These are phyloP conservation scores for Caenorhabditis remanei DNA, from an alignment of 1,140 invertebrate species.

Conservation along the genomic window DNA sequence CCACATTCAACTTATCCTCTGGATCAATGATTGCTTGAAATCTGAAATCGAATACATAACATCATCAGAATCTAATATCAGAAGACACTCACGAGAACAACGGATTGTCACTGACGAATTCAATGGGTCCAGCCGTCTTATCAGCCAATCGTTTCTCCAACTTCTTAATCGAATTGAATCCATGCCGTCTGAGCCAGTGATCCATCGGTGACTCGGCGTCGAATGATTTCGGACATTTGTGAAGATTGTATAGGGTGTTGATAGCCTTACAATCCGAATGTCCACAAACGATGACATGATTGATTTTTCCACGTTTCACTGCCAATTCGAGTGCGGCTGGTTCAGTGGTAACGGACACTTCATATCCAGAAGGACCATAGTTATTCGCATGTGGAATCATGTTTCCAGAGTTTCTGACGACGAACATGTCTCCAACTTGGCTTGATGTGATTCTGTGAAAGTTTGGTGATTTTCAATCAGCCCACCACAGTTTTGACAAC, in stretches of 20 bases:
- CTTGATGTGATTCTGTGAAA: conserved; percentile 88
- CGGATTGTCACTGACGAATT: conserved; percentile 74
- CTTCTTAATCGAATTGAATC: conserved; percentile 85
- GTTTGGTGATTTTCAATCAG: background rate
- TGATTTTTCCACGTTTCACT: conserved; percentile 91
- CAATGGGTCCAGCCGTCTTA: conserved; percentile 59
- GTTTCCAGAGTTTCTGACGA: conserved; percentile 94
- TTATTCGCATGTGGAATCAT: conserved; percentile 90
- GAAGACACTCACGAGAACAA: conserved; percentile 68
- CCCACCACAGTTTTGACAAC: no score
- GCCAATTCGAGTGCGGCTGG: conserved; percentile 93
- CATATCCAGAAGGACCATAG: conserved; percentile 81
- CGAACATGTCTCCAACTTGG: conserved; percentile 95
- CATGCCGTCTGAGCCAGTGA: conserved; percentile 91
- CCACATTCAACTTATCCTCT: conserved; percentile 88
- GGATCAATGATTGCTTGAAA: conserved; percentile 95
- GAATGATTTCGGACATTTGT: conserved; percentile 85
- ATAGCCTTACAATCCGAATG: conserved; percentile 98
- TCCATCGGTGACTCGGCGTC: conserved; percentile 88
- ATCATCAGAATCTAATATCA: background rate
- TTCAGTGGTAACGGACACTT: conserved; percentile 84
- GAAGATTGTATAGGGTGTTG: conserved; percentile 89
- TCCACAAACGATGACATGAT: conserved; percentile 93
- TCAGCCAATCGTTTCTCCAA: conserved; percentile 84
- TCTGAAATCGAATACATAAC: conserved; percentile 79